These are phyloP conservation scores for Phalacrocorax aristotelis DNA, from an alignment of 2,113 vertebrate genomes.

Conservation along the genomic window DNA sequence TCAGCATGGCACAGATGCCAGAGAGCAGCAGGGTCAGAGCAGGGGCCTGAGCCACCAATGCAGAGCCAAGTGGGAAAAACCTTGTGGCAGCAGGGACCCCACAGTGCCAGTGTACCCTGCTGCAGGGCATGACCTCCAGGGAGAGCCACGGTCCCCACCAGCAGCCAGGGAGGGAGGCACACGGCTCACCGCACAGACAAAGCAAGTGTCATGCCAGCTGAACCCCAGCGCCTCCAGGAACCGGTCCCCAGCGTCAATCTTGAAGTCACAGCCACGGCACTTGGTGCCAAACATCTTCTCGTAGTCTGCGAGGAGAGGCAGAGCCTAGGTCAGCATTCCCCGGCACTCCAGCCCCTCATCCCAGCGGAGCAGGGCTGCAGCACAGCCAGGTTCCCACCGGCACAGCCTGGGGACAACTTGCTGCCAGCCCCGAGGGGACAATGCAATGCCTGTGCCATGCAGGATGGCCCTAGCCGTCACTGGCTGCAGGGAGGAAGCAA, in stretches of 20 bases:
- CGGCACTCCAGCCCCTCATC: accelerated
- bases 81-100: background rate
- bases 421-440: background rate
- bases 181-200: slow-evolving; percentile 93
- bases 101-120: background rate
- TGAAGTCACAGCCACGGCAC: slow-evolving; percentile 98
- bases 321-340: background rate
- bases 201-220: slow-evolving; percentile 99
- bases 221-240: slow-evolving; percentile 98
- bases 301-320: slow-evolving; percentile 79
- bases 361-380: background rate
- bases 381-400: background rate
- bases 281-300: slow-evolving; percentile 99
- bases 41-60: background rate
- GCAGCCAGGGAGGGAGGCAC: background rate
- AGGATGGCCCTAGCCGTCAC: accelerated
- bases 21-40: background rate
- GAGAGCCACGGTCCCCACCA: background rate
- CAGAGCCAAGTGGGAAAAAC: background rate
- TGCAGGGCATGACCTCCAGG: accelerated
- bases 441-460: background rate
- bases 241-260: slow-evolving; percentile 97
- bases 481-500: background rate
- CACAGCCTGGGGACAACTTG: background rate
- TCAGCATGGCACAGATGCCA: background rate